phyloP scores from a whole-genome alignment of 2,888 invertebrate genomes.

The Xestoiulus laeticollis region DNA sequence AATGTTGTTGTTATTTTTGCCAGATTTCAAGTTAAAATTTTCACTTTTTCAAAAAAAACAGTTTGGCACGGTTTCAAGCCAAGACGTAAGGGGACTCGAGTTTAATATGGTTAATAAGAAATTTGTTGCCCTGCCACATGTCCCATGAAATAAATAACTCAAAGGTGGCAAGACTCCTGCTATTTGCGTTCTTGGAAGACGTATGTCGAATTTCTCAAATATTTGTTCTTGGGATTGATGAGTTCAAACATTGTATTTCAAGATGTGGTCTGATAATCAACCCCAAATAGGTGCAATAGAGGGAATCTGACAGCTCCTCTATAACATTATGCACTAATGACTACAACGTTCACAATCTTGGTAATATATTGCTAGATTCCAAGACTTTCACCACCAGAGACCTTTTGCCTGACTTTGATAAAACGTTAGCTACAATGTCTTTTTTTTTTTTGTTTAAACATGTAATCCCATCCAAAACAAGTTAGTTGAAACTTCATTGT shows the following conservation, averaged over 20 bases:
- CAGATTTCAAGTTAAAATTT: neutral
- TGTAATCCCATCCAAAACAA: neutral
- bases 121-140: conserved; percentile 5
- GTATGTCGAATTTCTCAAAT: neutral
- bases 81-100: neutral
- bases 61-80: neutral
- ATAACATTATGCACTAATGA: neutral
- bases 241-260: neutral
- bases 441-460: neutral
- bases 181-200: neutral
- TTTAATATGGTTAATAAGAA: neutral
- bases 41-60: neutral
- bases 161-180: neutral
- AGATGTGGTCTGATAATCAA: neutral
- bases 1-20: neutral
- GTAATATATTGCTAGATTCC: neutral
- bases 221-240: neutral
- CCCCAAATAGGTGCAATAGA: neutral
- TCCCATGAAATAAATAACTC: neutral
- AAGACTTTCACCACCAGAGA: neutral
- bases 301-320: too few species aligned
- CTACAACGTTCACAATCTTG: neutral
- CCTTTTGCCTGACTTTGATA: neutral
- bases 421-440: neutral
- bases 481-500: neutral